Percentiles rank a stretch among this genome's conserved stretches.
These are phyloP conservation scores for Tenthredo amoena DNA, from an alignment of 2,888 invertebrate genomes.

Conservation along the genomic window DNA sequence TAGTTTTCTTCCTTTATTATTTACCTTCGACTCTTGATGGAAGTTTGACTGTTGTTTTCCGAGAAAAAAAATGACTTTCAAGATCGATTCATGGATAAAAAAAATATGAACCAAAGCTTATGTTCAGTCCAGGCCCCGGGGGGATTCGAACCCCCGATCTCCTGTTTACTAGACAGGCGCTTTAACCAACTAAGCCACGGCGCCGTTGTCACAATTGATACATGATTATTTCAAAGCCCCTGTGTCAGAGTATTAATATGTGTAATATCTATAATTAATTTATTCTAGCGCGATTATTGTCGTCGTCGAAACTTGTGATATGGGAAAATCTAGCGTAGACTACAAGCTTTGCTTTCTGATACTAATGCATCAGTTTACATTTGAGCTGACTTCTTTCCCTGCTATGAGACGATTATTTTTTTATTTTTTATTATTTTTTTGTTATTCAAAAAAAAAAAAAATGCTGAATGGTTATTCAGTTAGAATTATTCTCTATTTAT, in stretches of 20 bases:
- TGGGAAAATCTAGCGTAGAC: not conserved
- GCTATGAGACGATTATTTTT: not conserved
- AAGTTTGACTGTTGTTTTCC: not conserved
- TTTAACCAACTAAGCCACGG: slow-evolving; percentile 91
- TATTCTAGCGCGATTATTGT: not conserved
- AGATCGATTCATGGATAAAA: not conserved
- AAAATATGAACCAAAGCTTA: not conserved
- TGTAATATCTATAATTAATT: not conserved
- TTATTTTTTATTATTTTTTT: not conserved
- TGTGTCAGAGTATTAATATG: not conserved
- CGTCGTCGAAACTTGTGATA: not conserved
- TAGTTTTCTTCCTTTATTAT: not conserved
- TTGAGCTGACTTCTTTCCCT: not conserved
- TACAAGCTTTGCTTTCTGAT: not conserved
- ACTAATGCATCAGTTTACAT: not conserved
- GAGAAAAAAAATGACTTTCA: not conserved
- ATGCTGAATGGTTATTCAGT: not conserved
- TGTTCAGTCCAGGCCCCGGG: slow-evolving; percentile 79
- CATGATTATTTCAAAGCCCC: not conserved
- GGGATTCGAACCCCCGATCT: slow-evolving; percentile 85
- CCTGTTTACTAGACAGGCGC: slow-evolving; percentile 87
- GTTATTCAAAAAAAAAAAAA: not conserved
- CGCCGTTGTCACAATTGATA: slow-evolving; percentile 77
- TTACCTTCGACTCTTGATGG: not conserved
- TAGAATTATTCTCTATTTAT: not conserved